Evolutionary conservation across 2,113 vertebrate species (phyloP), one percentile per base, ranked within the genome.

Genomic region (Motacilla alba): DNA sequence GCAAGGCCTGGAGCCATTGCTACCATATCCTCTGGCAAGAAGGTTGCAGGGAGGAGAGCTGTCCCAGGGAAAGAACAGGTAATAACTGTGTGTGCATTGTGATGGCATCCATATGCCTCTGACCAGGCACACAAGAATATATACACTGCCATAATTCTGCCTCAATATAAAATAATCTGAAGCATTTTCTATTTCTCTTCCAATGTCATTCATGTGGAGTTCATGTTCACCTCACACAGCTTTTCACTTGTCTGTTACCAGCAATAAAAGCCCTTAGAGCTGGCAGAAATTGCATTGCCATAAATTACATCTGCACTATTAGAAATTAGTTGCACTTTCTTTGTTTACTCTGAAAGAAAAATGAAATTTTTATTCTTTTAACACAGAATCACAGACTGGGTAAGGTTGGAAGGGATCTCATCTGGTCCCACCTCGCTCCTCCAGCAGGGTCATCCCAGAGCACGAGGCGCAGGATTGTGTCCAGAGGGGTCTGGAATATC

Each of bases 401-500:
- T 58, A 18, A 73, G 11, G 31, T 6, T 64, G 66, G 66, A 88
- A 87, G 26, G 11, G 26, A 64, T 18, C 30, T 64, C 24, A 63
- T n/a, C 24, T 49, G 30, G 16, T 58, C 1, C 35, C 21, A 43
- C 27, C 37, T 44, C 11, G 35, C 31, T 56, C 17, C 31, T 80
- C 30, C 24, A 35, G 30, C 16, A 21, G 41, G 24, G 20, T 8
- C 58, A 27, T 15, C 21, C 35, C 26, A 63, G 24, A 55, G 41
- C 66, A 62, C 37, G 69, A 0, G 0, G 83, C 63, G 23, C 41
- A 79, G 56, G 19, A 47, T 10, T 78, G n/a, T 55, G 56, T 20
- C n/a, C 13, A 17, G 66, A 11, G 0, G 1, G 20, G 0, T n/a
- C 41, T 31, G 41, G 30, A 47, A 31, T 63, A 70, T 9, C n/a